Evolutionary conservation across 2,113 vertebrate species (phyloP), one percentile per base, ranked within the genome.

Genomic region (Ardeotis arabs): DNA sequence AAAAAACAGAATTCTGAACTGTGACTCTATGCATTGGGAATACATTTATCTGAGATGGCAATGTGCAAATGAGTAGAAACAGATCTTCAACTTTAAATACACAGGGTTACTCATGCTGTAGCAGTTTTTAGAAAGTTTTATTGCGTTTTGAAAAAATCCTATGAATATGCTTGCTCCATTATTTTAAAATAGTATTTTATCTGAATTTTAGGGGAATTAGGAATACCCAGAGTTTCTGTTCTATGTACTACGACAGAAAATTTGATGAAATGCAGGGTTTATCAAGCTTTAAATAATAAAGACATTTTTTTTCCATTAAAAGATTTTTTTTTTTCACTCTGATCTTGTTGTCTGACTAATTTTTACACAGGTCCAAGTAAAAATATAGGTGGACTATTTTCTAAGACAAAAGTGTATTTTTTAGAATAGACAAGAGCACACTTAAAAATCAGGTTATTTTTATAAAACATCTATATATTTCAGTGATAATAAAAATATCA

Each of bases 11-110:
- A 58, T 49, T 74, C 49, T 84, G 31, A 87, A 68, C 74, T 76
- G 47, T 90, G 56, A 84, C 79, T 77, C 5, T 66, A 58, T 89
- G 56, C 52, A 45, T 59, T 24, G 2, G 20, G 23, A 87, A 92
- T 89, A 75, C 7, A 49, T 74, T 93, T 91, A 77, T 90, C 29
- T 79, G 62, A 89, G 24, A 53, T 76, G 64, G 33, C 80, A 94
- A 72, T 15, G 44, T 82, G 69, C 9, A 87, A 94, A 96, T 91
- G 19, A 81, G 13, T 50, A 59, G 52, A 69, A 95, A 75, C 2
- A 14, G 20, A 64, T 31, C 39, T 84, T 95, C 50, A 81, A 81
- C 31, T 81, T 52, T 70, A 90, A 92, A 91, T 64, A 49, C 4
- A 23, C 19, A 68, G 4, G 6, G 21, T 41, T 72, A 64, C 3